Evolutionary conservation across 2,888 invertebrate species (phyloP), one percentile per base, ranked within the genome.

Genomic region (Epinotia ramella): DNA sequence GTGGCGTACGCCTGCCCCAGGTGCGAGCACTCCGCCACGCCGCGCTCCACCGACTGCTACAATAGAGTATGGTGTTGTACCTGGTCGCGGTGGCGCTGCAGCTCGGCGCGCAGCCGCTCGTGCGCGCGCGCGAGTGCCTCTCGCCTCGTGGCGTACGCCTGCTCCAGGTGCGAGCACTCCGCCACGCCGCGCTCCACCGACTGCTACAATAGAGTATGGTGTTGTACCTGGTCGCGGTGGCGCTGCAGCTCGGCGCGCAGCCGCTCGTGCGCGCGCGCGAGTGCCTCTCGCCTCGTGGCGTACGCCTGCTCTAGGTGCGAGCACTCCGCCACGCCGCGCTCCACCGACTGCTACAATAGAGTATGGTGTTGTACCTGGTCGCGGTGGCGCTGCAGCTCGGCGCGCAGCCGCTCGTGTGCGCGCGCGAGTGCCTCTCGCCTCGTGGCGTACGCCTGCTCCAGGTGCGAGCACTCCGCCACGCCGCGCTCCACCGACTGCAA

Each of bases 251-350:
- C 92, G 77, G 96, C 96, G 82, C 96, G 95, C 79, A 98, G 96
- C 16, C 96, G 95, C 84, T 97, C 97, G 90, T 98, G 98, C 80
- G 97, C 95, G 77, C 96, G 96, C 86, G 96, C 96, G 56, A 98
- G 92, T 79, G 97, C 97, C 82, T 97, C 96, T 81, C 96, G 96
- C 76, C 97, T 96, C 83, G 96, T 96, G 81, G 98, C 97, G 87
- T 96, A 97, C 79, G 96, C 95, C 86, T 97, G 96, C 81, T 96
- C 97, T 83, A 98, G 95, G 75, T 97, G 96, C 79, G 97, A 97
- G 77, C 98, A 96, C 91, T 99, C 99, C 78, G 97, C 96, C 68
- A 99, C 99, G 60, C 98, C 99, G 78, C 99, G 60, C 98, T 16
- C 65, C 20, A 24, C 46, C 13, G 44, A 46, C 13, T 69, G 33